Evolutionary conservation across 2,113 vertebrate species (phyloP), one percentile per base, ranked within the genome.

Genomic region (Protobothrops mucrosquamatus): DNA sequence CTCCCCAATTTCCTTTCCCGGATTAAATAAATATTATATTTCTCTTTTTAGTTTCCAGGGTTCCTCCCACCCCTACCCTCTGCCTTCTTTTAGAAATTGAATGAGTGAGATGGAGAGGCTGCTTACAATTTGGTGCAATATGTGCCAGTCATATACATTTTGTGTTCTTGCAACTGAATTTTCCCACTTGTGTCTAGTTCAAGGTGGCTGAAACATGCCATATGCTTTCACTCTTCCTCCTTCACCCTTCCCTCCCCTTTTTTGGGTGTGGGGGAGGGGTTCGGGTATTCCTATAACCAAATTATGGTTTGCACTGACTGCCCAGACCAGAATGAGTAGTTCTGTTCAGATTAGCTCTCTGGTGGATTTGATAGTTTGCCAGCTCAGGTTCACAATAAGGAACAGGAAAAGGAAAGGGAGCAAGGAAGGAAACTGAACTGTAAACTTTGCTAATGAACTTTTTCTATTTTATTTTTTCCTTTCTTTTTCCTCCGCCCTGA

Each of bases 401-500:
- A 88, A 34, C 87, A 55, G 18, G 52, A 34, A 88, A 56, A 23
- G 1, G 54, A 22, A 89, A 39, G 11, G 12, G 89, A 89, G 23
- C 20, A 39, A 39, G 88, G 34, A 43, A 81, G 34, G 34, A 43
- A 81, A 9, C 18, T 39, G 69, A 18, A 81, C 6, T 39, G 34
- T 81, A 39, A 81, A n/a, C 1, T 2, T 51, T 64, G 6, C 43
- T 34, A 90, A 51, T 52, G 26, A 26, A 61, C 18, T 61, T 1
- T 14, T 57, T n/a, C 48, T 64, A 48, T 57, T 6, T 54, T 52
- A 55, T 15, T 5, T 52, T 52, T 18, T 85, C 69, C 15, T 43
- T 55, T 8, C 12, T n/a, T 39, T 43, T 4, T 0, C 87, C 93
- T 86, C 64, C 86, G 93, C 54, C 89, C 94, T 91, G 95, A 93